These are phyloP conservation scores for Gonocerus acuteangulatus DNA, from an alignment of 2,888 invertebrate genomes.

Conservation along the genomic window DNA sequence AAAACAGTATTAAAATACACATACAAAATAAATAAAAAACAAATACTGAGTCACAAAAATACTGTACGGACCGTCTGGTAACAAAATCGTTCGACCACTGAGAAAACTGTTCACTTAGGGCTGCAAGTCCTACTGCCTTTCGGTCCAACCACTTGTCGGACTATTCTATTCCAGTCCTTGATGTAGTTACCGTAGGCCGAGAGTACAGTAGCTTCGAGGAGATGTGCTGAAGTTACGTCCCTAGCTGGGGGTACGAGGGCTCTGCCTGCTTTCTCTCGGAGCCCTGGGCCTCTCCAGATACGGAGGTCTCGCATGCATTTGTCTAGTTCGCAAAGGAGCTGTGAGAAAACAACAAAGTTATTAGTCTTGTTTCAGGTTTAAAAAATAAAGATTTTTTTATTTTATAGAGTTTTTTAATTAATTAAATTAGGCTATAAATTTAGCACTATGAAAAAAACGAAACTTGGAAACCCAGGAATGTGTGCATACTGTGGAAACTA, in stretches of 20 bases:
- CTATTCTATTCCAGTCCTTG: slow-evolving; percentile 47
- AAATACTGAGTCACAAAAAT: too few species aligned
- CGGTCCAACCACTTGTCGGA: slow-evolving; percentile 36
- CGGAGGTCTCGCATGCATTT: slow-evolving; percentile 48
- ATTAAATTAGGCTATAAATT: too few species aligned
- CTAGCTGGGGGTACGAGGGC: neutral
- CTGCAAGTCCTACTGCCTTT: slow-evolving; percentile 32
- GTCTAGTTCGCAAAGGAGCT: slow-evolving; percentile 54
- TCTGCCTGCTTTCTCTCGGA: slow-evolving; percentile 4
- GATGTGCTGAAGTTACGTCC: slow-evolving; percentile 50
- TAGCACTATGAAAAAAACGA: too few species aligned
- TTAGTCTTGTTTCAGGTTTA: too few species aligned
- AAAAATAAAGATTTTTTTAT: neutral
- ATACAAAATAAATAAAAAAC: too few species aligned
- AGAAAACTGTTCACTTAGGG: neutral
- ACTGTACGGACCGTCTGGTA: too few species aligned
- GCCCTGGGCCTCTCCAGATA: slow-evolving; percentile 39
- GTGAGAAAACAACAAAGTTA: slow-evolving; percentile 17
- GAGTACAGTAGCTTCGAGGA: slow-evolving; percentile 56
- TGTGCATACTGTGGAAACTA: too few species aligned
- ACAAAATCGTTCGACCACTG: too few species aligned
- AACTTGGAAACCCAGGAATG: too few species aligned
- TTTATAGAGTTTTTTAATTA: too few species aligned
- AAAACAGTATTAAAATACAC: too few species aligned
- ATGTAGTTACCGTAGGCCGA: slow-evolving; percentile 53